A percentile compares a stretch with the other conserved stretches of the same genome.
phyloP scores from a whole-genome alignment of 2,888 invertebrate genomes.

The Rhagonycha fulva region DNA sequence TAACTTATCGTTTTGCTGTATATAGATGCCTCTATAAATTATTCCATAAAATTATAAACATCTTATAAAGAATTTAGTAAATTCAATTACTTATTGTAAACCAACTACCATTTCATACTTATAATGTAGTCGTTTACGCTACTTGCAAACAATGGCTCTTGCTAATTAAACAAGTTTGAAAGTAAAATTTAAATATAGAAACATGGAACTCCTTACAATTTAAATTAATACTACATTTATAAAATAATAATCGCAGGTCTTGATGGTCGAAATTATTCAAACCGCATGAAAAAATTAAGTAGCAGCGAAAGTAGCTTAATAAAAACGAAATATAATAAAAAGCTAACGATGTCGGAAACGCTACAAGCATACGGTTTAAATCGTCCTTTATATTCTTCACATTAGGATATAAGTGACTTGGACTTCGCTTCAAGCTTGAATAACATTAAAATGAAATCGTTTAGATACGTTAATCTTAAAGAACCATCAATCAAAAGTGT shows the following conservation, averaged over 20 bases:
- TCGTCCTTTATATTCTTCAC: conserved; percentile 23
- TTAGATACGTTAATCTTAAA: conserved; percentile 21
- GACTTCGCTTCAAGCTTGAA: conserved; percentile 18
- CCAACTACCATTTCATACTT: neutral
- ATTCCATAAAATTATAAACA: too few relatives aligned
- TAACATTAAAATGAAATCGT: conserved; percentile 27
- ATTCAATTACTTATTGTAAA: neutral
- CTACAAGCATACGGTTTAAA: conserved; percentile 11
- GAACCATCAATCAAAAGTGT: conserved; percentile 22
- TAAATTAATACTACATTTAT: neutral
- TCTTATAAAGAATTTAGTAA: neutral
- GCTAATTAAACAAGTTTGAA: neutral
- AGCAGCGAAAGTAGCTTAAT: neutral
- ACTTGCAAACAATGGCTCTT: neutral
- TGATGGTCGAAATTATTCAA: neutral
- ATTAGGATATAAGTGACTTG: conserved; percentile 21
- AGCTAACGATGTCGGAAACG: conserved; percentile 4
- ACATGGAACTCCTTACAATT: neutral
- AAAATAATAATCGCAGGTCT: neutral
- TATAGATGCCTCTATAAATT: too few relatives aligned
- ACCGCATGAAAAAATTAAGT: neutral
- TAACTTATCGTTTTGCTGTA: neutral
- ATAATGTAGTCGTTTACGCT: neutral
- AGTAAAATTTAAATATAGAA: neutral
- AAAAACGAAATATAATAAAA: conserved; percentile 8